A percentile compares a stretch with the other conserved stretches of the same genome.
phyloP scores from a whole-genome alignment of 2,797 vertebrate genomes.

The Esox masquinongy region DNA sequence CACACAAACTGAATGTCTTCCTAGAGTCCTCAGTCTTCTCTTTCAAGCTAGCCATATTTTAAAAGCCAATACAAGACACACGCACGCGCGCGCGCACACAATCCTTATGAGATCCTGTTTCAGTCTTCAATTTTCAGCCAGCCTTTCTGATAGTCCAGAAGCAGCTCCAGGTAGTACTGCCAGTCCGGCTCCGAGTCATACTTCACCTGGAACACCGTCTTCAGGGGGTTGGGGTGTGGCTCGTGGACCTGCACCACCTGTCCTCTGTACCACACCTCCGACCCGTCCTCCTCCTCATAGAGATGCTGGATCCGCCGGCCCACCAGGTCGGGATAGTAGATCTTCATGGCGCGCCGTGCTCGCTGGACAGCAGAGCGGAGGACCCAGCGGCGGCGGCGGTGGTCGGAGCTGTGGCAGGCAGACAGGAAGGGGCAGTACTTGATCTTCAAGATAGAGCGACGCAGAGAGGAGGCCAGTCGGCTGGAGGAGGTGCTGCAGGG shows the following conservation, averaged over 20 bases:
- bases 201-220: conserved; percentile 82
- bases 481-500: conserved; percentile 49
- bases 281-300: conserved; percentile 84
- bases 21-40: neutral
- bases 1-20: neutral
- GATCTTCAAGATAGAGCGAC: conserved; percentile 64
- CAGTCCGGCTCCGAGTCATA: conserved; percentile 86
- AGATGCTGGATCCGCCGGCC: conserved; percentile 80
- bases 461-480: conserved; percentile 37
- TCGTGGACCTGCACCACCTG: conserved; percentile 77
- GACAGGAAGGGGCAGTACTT: conserved; percentile 78
- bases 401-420: conserved; percentile 59
- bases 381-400: conserved; percentile 68
- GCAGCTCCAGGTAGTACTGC: conserved; percentile 84
- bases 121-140: conserved; percentile 81
- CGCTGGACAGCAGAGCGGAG: conserved; percentile 69
- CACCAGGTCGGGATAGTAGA: conserved; percentile 78
- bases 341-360: conserved; percentile 52
- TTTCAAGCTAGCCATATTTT: neutral
- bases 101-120: conserved; percentile 3
- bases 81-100: no score
- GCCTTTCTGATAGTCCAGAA: conserved; percentile 83
- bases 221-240: conserved; percentile 74
- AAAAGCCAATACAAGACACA: neutral
- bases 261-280: conserved; percentile 82